Evolutionary conservation across 2,113 vertebrate species (phyloP), one percentile per base, ranked within the genome.

Genomic region (Stigmatopora nigra): DNA sequence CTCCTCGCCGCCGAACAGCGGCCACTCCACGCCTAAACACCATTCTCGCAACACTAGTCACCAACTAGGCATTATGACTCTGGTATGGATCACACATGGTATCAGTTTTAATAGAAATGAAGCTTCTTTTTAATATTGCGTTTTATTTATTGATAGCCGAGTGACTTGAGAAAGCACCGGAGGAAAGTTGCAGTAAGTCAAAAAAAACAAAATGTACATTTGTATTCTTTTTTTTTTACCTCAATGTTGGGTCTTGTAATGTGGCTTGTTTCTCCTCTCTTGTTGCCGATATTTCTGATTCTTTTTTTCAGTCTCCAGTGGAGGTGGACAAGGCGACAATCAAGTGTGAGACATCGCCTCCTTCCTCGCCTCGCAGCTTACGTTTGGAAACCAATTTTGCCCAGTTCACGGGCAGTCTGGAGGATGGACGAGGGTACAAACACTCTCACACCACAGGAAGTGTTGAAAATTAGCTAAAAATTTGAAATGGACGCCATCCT

Each of bases 251-350:
- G 46, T 48, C 52, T 22, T 9, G n/a, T 19, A 53, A 53, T 53
- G 2, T 56, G 6, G 1, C 31, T 2, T 12, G 20, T 61, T 61
- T 45, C 19, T 7, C 4, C 17, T 5, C 13, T 19, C 38, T 36
- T 1, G 5, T 58, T 0, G 9, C 3, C 44, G 4, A 60, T 47
- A 41, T 72, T 22, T 76, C 17, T 78, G 31, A 44, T 22, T 71
- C 9, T 41, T 41, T 41, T 45, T 69, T 73, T 11, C 74, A 98
- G 96, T 95, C 96, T 1, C 95, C 96, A 3, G 92, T 92, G 85
- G 95, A 98, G 87, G 91, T 91, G 84, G 96, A 98, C 84, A 98
- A 98, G 92, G 92, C 96, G 72, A 97, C 96, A 64, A 97, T 98
- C 90, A 95, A 95, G 88, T 98, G 96, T 72, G 96, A 98, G 91